phyloP scores from a whole-genome alignment of 2,888 invertebrate species.

The Mylabris sibirica region DNA sequence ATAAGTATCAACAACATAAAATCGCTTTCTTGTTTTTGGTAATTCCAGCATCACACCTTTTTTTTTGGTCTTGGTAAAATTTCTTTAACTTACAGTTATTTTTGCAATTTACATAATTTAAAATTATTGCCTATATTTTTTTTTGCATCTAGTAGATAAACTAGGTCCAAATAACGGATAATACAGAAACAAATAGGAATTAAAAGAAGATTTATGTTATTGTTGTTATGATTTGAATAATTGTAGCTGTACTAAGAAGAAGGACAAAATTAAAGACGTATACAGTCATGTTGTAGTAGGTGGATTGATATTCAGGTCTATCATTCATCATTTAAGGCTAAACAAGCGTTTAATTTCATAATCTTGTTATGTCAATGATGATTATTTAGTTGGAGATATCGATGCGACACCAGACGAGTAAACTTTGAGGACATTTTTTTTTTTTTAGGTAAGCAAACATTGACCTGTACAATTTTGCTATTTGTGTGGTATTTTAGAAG shows the following conservation, averaged over 20 bases:
- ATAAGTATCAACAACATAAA: neutral
- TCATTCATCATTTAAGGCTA: neutral
- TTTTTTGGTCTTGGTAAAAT: neutral
- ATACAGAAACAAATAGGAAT: neutral
- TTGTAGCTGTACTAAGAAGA: neutral
- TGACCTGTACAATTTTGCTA: too few species aligned
- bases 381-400: too few species aligned
- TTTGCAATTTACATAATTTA: neutral
- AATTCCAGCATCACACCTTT: neutral
- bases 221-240: neutral
- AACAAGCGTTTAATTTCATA: too few species aligned
- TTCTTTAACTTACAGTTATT: neutral
- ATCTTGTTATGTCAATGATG: too few species aligned
- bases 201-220: neutral
- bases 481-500: too few species aligned
- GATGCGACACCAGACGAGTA: too few species aligned
- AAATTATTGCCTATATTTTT: neutral
- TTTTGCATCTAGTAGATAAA: neutral
- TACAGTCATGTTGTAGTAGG: neutral
- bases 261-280: neutral
- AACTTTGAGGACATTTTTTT: neutral
- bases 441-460: too few species aligned
- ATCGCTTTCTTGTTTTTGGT: neutral
- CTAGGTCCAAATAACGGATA: neutral
- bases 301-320: neutral